Evolutionary conservation across 2,797 vertebrate genomes (phyloP).

Genomic region (Tokudaia muenninki): DNA sequence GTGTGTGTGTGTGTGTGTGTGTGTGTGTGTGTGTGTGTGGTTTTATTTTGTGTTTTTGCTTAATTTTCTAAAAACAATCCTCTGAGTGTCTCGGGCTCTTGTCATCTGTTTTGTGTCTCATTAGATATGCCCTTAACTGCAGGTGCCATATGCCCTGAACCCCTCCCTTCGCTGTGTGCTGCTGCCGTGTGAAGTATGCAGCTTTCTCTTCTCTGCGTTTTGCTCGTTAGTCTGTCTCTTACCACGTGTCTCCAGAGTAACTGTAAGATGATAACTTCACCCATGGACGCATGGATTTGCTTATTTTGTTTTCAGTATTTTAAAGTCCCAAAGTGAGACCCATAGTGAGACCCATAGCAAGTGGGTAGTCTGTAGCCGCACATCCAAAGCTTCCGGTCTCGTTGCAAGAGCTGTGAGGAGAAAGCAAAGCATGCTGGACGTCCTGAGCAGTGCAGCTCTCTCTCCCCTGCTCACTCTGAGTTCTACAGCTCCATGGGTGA

Average conservation of each 20-base stretch:
- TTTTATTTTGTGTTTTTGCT: neutral
- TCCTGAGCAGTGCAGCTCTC: no score
- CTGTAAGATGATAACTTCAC: neutral
- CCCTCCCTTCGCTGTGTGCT: no score
- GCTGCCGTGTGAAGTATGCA: neutral
- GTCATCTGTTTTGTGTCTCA: neutral
- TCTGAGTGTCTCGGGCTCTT: neutral
- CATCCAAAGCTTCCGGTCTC: neutral
- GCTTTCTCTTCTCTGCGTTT: neutral
- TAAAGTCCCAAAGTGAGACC: neutral
- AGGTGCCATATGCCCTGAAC: neutral
- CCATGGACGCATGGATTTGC: neutral
- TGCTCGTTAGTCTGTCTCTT: neutral
- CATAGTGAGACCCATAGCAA: neutral
- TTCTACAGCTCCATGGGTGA: neutral
- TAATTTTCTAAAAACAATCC: slow-evolving; percentile 13
- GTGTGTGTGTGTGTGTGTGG: neutral
- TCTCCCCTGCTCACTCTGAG: no score
- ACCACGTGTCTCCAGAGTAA: neutral
- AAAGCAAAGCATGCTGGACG: neutral
- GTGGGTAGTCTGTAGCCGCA: neutral
- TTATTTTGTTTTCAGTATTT: slow-evolving; percentile 22
- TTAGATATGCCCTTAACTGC: slow-evolving; percentile 2
- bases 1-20: neutral
- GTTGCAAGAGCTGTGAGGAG: neutral